Conservation (phyloP, 2,797 vertebrate species). For the Acanthurus tractus region DNA sequence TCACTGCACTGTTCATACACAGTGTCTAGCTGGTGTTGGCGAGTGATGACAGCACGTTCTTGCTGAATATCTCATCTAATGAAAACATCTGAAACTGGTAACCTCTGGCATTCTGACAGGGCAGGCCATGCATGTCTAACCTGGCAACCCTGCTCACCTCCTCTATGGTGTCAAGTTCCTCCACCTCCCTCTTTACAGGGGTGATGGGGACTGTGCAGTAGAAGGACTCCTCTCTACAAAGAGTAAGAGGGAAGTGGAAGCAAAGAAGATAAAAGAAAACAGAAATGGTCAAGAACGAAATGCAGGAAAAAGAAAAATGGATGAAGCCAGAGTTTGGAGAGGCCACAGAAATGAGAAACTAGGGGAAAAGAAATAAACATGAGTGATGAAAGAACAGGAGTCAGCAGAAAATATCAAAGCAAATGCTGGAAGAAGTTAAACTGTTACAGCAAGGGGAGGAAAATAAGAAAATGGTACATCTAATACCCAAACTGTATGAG, state of each 20-base stretch:
- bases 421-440: conserved; percentile 56
- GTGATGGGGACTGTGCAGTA: conserved; percentile 94
- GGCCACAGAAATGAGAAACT: conserved; percentile 73
- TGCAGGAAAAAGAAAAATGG: conserved; percentile 64
- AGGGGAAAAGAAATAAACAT: conserved; percentile 61
- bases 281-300: conserved; percentile 76
- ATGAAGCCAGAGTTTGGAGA: conserved; percentile 54
- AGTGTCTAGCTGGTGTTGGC: conserved; percentile 39
- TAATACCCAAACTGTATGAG: conserved; percentile 48
- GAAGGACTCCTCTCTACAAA: conserved; percentile 92
- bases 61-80: conserved; percentile 35
- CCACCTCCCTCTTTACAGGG: conserved; percentile 93
- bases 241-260: conserved; percentile 69
- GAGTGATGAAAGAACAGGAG: conserved; percentile 59
- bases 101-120: conserved; percentile 60
- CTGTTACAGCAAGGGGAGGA: conserved; percentile 41
- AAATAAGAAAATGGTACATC: conserved; percentile 41
- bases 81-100: conserved; percentile 44
- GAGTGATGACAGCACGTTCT: conserved; percentile 15
- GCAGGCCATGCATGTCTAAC: conserved; percentile 74
- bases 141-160: conserved; percentile 89
- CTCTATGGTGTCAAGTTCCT: conserved; percentile 90
- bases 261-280: conserved; percentile 63
- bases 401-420: conserved; percentile 56
- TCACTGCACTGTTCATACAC: conserved; percentile 46